A percentile compares a stretch with the other conserved stretches of the same genome.
phyloP scores from a whole-genome alignment of 2,888 invertebrate species.

The Agrochola lychnidis region DNA sequence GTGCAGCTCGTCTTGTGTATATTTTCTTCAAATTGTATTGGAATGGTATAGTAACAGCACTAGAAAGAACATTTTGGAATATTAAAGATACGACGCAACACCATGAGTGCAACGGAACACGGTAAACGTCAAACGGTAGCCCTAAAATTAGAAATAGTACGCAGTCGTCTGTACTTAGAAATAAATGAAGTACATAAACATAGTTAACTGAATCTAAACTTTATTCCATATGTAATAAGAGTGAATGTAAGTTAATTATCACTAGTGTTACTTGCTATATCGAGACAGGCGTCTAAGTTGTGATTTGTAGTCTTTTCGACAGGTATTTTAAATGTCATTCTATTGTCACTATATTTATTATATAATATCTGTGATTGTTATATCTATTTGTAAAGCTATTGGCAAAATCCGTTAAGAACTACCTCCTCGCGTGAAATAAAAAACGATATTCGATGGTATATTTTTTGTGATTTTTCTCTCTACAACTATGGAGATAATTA shows the following conservation, averaged over 20 bases:
- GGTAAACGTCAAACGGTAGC: constrained; percentile 64
- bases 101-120: constrained; percentile 70
- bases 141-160: constrained; percentile 74
- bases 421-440: constrained; percentile 78
- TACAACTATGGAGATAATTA: constrained; percentile 61
- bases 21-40: constrained; percentile 35
- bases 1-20: constrained; percentile 38
- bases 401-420: constrained; percentile 77
- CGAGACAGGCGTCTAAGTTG: constrained; percentile 84
- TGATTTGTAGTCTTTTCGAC: constrained; percentile 87
- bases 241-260: constrained; percentile 85
- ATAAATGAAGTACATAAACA: constrained; percentile 87
- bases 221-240: constrained; percentile 86
- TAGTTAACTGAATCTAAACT: constrained; percentile 84
- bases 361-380: constrained; percentile 85
- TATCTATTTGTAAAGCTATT: constrained; percentile 77
- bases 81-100: constrained; percentile 36
- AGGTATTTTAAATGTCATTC: constrained; percentile 81
- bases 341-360: constrained; percentile 78
- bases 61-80: constrained; percentile 48
- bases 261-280: constrained; percentile 81
- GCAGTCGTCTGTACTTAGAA: constrained; percentile 80
- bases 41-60: constrained; percentile 35
- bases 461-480: constrained; percentile 67
- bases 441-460: constrained; percentile 67